Percentiles rank a stretch among this genome's conserved stretches.
Conservation (phyloP, 2,797 vertebrate genomes). For the Moxostoma hubbsi region DNA sequence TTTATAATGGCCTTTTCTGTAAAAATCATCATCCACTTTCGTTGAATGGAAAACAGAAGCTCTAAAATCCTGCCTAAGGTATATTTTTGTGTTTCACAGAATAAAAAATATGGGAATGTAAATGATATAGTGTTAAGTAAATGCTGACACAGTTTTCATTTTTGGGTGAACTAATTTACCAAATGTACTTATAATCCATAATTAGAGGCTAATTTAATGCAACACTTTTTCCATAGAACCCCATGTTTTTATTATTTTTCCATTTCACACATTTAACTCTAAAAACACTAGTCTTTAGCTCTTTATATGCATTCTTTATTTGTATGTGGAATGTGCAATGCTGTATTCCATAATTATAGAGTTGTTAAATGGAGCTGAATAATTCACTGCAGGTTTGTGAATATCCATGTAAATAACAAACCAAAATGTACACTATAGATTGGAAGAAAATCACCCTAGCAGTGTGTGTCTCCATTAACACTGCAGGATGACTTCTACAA, state of each 20-base stretch:
- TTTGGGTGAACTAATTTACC: too few relatives aligned
- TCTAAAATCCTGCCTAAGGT: too few relatives aligned
- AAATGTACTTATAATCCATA: background rate
- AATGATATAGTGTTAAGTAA: too few relatives aligned
- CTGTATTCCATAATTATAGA: conserved; percentile 16
- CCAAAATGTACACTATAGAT: conserved; percentile 36
- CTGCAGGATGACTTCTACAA: conserved; percentile 73
- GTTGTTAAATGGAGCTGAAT: conserved; percentile 34
- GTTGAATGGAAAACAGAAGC: too few relatives aligned
- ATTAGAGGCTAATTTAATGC: background rate
- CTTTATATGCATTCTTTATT: background rate
- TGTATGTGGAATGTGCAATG: background rate
- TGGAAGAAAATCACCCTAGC: conserved; percentile 39
- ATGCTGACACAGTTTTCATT: too few relatives aligned
- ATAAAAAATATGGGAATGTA: too few relatives aligned
- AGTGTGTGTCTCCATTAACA: conserved; percentile 75
- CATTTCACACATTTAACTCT: background rate
- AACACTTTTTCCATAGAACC: background rate
- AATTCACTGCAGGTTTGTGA: conserved; percentile 36
- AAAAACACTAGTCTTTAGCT: conserved; percentile 9
- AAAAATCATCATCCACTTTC: too few relatives aligned
- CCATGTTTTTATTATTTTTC: background rate
- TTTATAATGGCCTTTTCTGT: too few relatives aligned
- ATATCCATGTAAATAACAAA: conserved; percentile 24
- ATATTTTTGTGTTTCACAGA: too few relatives aligned